A percentile compares a stretch with the other conserved stretches of the same genome.
Evolutionary conservation across 30 jellyfish, hydroid and myxozoan species (phyloP).

Genomic region (Rhopilema esculentum): DNA sequence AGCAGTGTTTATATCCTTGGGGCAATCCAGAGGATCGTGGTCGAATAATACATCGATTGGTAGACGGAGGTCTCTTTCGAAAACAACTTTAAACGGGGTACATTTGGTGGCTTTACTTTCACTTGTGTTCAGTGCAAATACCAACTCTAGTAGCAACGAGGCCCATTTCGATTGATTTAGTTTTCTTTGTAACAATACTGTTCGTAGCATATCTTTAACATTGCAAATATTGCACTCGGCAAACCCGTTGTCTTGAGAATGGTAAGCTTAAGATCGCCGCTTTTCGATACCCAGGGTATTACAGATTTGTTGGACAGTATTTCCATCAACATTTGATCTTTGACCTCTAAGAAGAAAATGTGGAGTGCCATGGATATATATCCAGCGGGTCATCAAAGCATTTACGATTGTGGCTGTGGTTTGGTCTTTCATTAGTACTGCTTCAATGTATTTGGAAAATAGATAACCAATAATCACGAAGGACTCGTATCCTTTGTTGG

Average conservation of each 20-base stretch:
- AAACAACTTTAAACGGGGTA: slow-evolving; percentile 29
- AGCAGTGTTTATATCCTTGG: slow-evolving; percentile 16
- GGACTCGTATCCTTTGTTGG: slow-evolving; percentile 16
- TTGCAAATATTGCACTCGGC: slow-evolving; percentile 33
- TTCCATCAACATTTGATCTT: slow-evolving; percentile 52
- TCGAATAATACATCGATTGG: slow-evolving; percentile 23
- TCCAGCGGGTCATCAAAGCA: slow-evolving; percentile 27
- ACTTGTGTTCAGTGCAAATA: slow-evolving; percentile 38
- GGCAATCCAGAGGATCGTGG: background rate
- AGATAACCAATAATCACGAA: slow-evolving; percentile 24
- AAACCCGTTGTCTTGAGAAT: slow-evolving; percentile 42
- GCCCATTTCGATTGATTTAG: slow-evolving; percentile 15
- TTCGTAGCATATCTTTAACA: slow-evolving; percentile 35
- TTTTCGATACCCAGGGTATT: slow-evolving; percentile 32
- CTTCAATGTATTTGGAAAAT: background rate
- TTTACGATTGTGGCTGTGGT: slow-evolving; percentile 2
- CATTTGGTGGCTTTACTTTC: slow-evolving; percentile 29
- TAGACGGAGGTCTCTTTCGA: slow-evolving; percentile 43
- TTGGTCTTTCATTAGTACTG: slow-evolving; percentile 7
- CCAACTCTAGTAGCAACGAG: slow-evolving; percentile 22
- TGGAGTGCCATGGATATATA: slow-evolving; percentile 17
- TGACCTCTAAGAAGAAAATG: background rate
- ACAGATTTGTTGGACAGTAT: no score
- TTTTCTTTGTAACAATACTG: slow-evolving; percentile 19
- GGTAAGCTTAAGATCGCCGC: slow-evolving; percentile 32